These are phyloP conservation scores for Erebia ligea DNA, from an alignment of 2,888 invertebrate genomes.

Conservation along the genomic window DNA sequence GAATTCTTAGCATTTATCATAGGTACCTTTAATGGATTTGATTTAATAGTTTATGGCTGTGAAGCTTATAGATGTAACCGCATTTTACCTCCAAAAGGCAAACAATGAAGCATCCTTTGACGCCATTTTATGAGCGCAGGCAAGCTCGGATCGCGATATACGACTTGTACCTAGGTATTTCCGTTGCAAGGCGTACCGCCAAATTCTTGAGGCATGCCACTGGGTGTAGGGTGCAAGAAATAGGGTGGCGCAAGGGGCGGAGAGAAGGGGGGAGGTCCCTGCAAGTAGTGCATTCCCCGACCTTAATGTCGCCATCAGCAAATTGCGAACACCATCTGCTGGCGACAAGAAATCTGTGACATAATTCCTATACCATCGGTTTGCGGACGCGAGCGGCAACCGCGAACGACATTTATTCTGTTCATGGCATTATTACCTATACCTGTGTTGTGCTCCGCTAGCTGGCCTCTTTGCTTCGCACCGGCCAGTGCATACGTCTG, in stretches of 20 bases:
- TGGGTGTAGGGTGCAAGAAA: slow-evolving; percentile 52
- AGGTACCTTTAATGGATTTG: background rate
- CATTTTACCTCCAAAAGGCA: background rate
- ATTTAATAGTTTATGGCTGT: background rate
- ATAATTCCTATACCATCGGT: slow-evolving; percentile 68
- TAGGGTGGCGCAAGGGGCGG: slow-evolving; percentile 42
- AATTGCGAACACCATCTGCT: slow-evolving; percentile 79
- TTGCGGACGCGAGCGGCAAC: slow-evolving; percentile 60
- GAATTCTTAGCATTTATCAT: background rate
- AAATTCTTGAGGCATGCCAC: slow-evolving; percentile 75
- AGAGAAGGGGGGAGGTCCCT: slow-evolving; percentile 44
- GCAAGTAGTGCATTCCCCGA: slow-evolving; percentile 71
- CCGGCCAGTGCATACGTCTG: too few relatives aligned
- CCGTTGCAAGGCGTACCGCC: slow-evolving; percentile 70
- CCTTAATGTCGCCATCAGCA: slow-evolving; percentile 80
- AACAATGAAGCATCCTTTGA: slow-evolving; percentile 26
- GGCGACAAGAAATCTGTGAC: slow-evolving; percentile 75
- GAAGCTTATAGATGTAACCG: background rate
- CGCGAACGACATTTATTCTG: slow-evolving; percentile 51
- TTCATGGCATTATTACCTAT: background rate
- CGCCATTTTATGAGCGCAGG: slow-evolving; percentile 20
- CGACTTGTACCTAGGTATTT: slow-evolving; percentile 35
- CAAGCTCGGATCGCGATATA: slow-evolving; percentile 24
- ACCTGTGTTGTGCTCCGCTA: too few relatives aligned
- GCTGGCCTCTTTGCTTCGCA: too few relatives aligned